A percentile compares a stretch with the other conserved stretches of the same genome.
phyloP scores from a whole-genome alignment of 2,888 invertebrate species.

The Orchesella flavescens region DNA sequence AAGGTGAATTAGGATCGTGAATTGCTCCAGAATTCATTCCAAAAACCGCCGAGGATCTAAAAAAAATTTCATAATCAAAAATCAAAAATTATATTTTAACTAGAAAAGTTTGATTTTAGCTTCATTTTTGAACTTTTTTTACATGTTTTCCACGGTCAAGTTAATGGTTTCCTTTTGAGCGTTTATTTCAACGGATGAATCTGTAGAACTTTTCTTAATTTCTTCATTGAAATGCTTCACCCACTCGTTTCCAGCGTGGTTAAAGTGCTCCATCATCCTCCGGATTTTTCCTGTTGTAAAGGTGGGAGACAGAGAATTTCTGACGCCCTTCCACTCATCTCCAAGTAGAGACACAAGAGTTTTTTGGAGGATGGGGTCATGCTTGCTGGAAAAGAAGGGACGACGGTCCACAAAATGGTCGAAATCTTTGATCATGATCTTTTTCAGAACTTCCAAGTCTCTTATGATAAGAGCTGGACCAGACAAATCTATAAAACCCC shows the following conservation, averaged over 20 bases:
- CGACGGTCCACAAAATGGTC: constrained; percentile 53
- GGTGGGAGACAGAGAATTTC: constrained; percentile 20
- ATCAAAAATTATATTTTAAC: too few species aligned
- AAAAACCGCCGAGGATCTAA: constrained; percentile 72
- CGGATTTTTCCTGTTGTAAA: constrained; percentile 51
- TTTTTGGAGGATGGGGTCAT: constrained; percentile 4
- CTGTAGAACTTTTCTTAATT: constrained; percentile 7
- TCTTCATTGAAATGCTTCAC: background rate
- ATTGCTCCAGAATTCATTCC: constrained; percentile 73
- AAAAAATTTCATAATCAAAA: too few species aligned
- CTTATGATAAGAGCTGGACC: background rate
- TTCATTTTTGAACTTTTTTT: too few species aligned
- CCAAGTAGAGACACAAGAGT: background rate
- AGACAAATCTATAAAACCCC: too few species aligned
- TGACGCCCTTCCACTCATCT: constrained; percentile 39
- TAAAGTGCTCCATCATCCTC: constrained; percentile 29
- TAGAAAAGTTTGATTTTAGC: too few species aligned
- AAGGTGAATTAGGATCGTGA: constrained; percentile 56
- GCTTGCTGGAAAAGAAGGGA: background rate
- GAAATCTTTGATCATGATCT: constrained; percentile 56
- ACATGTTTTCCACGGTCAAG: constrained; percentile 36
- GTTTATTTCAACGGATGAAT: background rate
- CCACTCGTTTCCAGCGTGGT: background rate
- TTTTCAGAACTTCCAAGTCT: constrained; percentile 41
- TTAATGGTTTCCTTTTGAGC: constrained; percentile 2